Conservation (phyloP, 2,113 vertebrate genomes). For the Callipepla californica region DNA sequence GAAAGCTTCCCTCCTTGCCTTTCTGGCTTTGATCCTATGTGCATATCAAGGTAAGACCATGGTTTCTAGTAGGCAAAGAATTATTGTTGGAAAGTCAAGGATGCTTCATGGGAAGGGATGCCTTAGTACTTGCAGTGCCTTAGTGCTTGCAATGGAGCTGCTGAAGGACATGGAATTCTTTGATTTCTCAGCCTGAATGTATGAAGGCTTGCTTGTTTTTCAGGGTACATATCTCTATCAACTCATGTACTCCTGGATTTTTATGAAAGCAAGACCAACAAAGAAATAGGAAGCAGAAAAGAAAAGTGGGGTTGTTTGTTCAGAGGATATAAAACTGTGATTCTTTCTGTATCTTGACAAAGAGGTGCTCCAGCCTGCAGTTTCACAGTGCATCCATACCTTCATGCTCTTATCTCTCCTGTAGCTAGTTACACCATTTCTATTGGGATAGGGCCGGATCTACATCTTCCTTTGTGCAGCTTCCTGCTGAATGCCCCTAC, state of each 20-base stretch:
- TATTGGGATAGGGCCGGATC: background rate
- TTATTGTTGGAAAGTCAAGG: background rate
- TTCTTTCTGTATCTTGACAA: background rate
- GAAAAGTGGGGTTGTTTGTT: background rate
- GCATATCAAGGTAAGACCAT: conserved; percentile 32
- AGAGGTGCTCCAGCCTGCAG: background rate
- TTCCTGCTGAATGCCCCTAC: background rate
- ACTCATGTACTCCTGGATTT: fast-evolving
- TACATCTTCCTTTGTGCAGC: background rate
- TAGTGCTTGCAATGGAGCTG: background rate
- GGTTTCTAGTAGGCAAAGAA: background rate
- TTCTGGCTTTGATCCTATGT: conserved; percentile 28
- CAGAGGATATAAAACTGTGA: background rate
- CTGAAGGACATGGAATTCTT: background rate
- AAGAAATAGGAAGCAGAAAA: background rate
- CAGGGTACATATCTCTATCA: background rate
- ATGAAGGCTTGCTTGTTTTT: fast-evolving
- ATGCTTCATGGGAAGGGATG: fast-evolving
- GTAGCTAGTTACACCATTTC: fast-evolving
- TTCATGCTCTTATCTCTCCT: background rate
- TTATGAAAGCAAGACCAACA: background rate
- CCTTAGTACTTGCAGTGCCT: background rate
- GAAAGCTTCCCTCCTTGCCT: conserved; percentile 13
- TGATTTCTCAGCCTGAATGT: background rate
- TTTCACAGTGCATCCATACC: background rate